Evolutionary conservation across 1,140 invertebrate species (phyloP), one percentile per base, ranked within the genome.

Genomic region (Drosophila mauritiana): DNA sequence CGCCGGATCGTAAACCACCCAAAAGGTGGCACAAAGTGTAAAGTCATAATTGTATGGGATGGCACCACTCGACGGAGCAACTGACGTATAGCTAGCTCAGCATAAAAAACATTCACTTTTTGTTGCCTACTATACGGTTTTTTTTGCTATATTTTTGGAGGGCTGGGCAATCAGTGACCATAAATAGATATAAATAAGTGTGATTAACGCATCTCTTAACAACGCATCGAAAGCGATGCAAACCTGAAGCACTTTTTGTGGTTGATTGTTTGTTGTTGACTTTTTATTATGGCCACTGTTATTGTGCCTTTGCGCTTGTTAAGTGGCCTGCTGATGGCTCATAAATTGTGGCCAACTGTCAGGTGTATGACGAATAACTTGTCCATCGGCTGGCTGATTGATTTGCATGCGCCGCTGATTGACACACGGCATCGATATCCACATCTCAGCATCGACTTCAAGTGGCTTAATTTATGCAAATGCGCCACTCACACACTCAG

Each of bases 31-130:
- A 43, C 59, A 77, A 73, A 73, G 78, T 82, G 70, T 83, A 70
- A 79, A 76, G 72, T 46, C 76, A 85, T 85, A 67, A 85, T 86
- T 86, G 78, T 65, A 62, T 52, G n/a, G 39, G 57, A 40, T 56
- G 54, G 40, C 17, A 68, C 52, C n/a, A 22, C 27, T 37, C 42
- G 37, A 17, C 40, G 37, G n/a, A n/a, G 3, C n/a, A 31, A 17
- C 63, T 64, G 73, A 81, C 46, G 73, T 57, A 80, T 81, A 75
- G 82, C 73, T 81, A 75, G 82, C 73, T 77, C 74, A 75, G 79
- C 82, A 88, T 86, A 86, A 86, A 86, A 86, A 61, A 75, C 82
- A 86, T 86, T 86, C 83, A 86, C 83, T 88, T 88, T 86, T 85
- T 88, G 36, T 46, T 68, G 62, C 17, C 22, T 11, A n/a, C 78